Evolutionary conservation across 2,888 invertebrate species (phyloP), one percentile per base, ranked within the genome.

Genomic region (Girardia tigrina): DNA sequence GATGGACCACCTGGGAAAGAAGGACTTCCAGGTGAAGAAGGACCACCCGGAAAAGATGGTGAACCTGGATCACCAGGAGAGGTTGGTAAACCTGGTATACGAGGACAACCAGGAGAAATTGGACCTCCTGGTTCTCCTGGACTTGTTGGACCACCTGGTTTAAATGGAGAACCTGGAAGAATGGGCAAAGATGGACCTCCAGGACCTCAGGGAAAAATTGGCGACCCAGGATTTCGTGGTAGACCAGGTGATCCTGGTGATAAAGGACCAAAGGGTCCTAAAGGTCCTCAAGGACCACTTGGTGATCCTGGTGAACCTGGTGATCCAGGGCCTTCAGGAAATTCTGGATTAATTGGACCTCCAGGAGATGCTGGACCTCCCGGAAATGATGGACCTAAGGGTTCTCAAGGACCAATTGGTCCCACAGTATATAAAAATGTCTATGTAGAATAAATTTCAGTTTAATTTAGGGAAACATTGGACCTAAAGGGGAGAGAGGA

Each of bases 221-320:
- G 79, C 20, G 78, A 78, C 71, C 75, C 77, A 71, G 79, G 79
- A 26, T 88, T 88, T 42, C 88, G 89, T 0, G 90, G 90, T 71
- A 87, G 90, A 78, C 82, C 88, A 1, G 90, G 90, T 36, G 85
- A 90, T 78, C 87, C 88, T 26, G 91, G 90, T 26, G 90, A 90
- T 80, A 90, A 90, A 81, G 90, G 90, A 6, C 56, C 56, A 6
- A 56, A 56, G 23, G 56, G 56, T 73, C 89, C 89, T 0, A 83
- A 86, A 20, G 90, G 90, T 74, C 84, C 87, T 74, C 83, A 87
- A 4, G 75, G 71, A 28, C n/a, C 26, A 8, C 14, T 28, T 14
- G 73, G 73, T 2, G 26, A 27, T 28, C 20, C 29, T 36, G 73
- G 73, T 12, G 29, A 29, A 36, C 29, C 29, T 16, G 71, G 71